Evolutionary conservation across 2,113 vertebrate genomes (phyloP), one percentile per base, ranked within the genome.

Genomic region (Macquaria australasica): DNA sequence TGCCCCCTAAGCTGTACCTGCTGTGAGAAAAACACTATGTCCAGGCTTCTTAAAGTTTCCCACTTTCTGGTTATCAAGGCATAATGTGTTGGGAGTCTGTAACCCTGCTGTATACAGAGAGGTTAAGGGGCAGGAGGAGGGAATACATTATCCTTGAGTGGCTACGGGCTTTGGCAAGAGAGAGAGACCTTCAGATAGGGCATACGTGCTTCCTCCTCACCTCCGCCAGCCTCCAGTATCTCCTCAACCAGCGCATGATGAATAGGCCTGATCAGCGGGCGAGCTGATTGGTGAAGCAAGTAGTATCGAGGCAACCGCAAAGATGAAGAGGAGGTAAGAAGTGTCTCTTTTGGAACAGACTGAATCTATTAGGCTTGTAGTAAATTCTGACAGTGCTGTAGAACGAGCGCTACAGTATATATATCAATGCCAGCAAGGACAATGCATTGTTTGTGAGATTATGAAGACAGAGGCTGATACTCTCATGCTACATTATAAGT

Each of bases 61-160:
- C 78, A 77, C 80, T 80, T 79, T 82, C 69, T 89, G 62, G 79
- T 91, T 93, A 91, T 91, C 85, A 72, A 51, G 53, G 81, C 69
- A 72, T 76, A 81, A 83, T 85, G 81, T 63, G 82, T 77, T 86
- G 50, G 67, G 82, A 88, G 75, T 73, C 16, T 63, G 72, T 84
- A 84, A 89, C 76, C 87, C 73, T 39, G 79, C 64, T 85, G 88
- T 87, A 86, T 80, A 73, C 71, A 34, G 56, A 58, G 58, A 88
- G 93, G 92, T 89, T 28, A 92, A 82, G 77, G 88, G 90, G 73
- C 81, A 86, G 50, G 62, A 43, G 67, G n/a, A 73, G 60, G 71
- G 87, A 92, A 95, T 94, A 90, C 80, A 92, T 95, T 94, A 94
- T 92, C 90, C 88, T 91, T 83, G 74, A 91, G 84, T 73, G 1